These are phyloP conservation scores for Omphaloscelis lunosa DNA, from an alignment of 2,888 invertebrate species.

Conservation along the genomic window DNA sequence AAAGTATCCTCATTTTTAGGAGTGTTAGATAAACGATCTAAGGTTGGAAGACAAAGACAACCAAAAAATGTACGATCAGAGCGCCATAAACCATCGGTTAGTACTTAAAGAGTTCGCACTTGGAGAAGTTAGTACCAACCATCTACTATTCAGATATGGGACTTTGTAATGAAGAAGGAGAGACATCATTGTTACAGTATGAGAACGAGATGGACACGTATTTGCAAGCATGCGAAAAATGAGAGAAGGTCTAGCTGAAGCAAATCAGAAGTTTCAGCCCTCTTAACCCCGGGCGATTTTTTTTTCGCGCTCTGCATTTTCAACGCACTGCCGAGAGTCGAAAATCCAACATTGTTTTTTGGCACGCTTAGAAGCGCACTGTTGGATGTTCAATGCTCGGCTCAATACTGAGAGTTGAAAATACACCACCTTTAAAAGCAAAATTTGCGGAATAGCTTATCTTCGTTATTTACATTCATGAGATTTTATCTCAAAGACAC, in stretches of 20 bases:
- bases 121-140: background rate
- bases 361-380: too few species aligned
- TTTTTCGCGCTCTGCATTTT: too few species aligned
- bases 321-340: too few species aligned
- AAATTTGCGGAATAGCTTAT: background rate
- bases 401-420: too few species aligned
- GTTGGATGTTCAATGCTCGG: too few species aligned
- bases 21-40: background rate
- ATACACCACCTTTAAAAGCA: too few species aligned
- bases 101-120: background rate
- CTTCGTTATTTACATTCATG: background rate
- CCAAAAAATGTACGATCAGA: background rate
- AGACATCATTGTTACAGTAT: background rate
- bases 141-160: background rate
- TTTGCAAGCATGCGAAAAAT: background rate
- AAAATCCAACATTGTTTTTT: too few species aligned
- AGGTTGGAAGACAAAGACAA: conserved; percentile 4
- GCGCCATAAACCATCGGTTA: too few species aligned
- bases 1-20: background rate
- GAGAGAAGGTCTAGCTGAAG: background rate
- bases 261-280: background rate
- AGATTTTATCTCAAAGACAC: background rate
- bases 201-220: background rate
- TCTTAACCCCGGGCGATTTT: too few species aligned
- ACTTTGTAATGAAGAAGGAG: background rate